Evolutionary conservation across 2,797 vertebrate genomes (phyloP), one percentile per base, ranked within the genome.

Genomic region (Myripristis murdjan): DNA sequence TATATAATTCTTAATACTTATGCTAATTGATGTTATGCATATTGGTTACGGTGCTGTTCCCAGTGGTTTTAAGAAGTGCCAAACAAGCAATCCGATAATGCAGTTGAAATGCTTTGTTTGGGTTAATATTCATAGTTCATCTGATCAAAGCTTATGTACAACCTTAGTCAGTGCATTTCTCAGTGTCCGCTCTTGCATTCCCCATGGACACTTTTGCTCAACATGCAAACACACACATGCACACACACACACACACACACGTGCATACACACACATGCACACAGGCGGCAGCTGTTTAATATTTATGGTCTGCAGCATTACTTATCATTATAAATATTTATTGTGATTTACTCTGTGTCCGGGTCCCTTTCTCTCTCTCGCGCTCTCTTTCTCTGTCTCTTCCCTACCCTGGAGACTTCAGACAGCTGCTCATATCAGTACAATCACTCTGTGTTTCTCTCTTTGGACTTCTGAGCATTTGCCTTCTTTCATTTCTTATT

Each of bases 301-400:
- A 93, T 93, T 93, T 89, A 92, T 93, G 86, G 74, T 72, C 52
- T 79, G 82, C 77, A 76, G 84, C 85, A 78, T 89, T 93, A 91
- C 90, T 94, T 91, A 91, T 93, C 81, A 91, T 92, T 89, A 92
- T 94, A 93, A 94, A 93, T 94, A 94, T 95, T 94, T 94, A 94
- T 94, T 91, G 87, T 92, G 90, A 93, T 95, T 94, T 93, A 92
- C 84, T 91, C 84, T 87, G 86, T 87, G 84, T 91, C 86, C 82
- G 57, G 68, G 72, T 82, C 59, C 73, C 69, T 77, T 70, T 88
- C 62, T 79, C 61, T 53, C 64, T 41, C 61, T 53, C 64, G 41
- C 75, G 57, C 67, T 77, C 62, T 75, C 78, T 82, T 59, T 73
- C 33, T 69, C 48, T 64, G 68, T 70, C 72, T 75, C 66, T 49